Conservation (phyloP, 1,140 invertebrate genomes). For the Drosophila subpulchrella region DNA sequence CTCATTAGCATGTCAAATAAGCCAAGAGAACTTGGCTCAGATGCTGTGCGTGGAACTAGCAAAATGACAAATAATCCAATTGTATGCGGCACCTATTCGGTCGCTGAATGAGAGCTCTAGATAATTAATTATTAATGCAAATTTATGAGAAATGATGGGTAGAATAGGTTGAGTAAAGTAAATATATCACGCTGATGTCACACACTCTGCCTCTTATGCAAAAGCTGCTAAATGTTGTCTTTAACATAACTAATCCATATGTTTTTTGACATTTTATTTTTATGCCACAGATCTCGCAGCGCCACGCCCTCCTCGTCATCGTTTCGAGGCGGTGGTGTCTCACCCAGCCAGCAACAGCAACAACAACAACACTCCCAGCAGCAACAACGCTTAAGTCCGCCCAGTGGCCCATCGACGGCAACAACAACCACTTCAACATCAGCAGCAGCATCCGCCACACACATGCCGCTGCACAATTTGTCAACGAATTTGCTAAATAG, state of each 20-base stretch:
- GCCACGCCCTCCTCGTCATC: slow-evolving; percentile 91
- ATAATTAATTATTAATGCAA: slow-evolving; percentile 78
- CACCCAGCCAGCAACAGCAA: slow-evolving; percentile 85
- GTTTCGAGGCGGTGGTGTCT: slow-evolving; percentile 87
- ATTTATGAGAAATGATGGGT: slow-evolving; percentile 51
- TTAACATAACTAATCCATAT: slow-evolving; percentile 48
- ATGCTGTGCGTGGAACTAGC: slow-evolving; percentile 11
- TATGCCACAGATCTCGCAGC: slow-evolving; percentile 87
- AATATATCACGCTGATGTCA: slow-evolving; percentile 44
- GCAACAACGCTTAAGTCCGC: slow-evolving; percentile 68
- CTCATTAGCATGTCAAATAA: slow-evolving; percentile 79
- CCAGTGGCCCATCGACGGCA: slow-evolving; percentile 44
- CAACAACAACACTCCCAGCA: slow-evolving; percentile 85
- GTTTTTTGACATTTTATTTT: not conserved
- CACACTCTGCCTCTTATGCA: slow-evolving; percentile 28
- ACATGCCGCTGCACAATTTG: slow-evolving; percentile 81
- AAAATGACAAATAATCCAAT: slow-evolving; percentile 74
- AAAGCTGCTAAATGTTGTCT: slow-evolving; percentile 39
- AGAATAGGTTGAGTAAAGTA: not conserved
- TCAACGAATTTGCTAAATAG: slow-evolving; percentile 79
- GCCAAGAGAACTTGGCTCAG: slow-evolving; percentile 18
- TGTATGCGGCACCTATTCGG: slow-evolving; percentile 58
- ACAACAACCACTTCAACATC: slow-evolving; percentile 48
- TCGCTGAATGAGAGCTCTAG: slow-evolving; percentile 10
- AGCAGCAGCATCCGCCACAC: slow-evolving; percentile 62